Evolutionary conservation across 2,888 invertebrate genomes (phyloP).

Genomic region (Gasteruption jaculator): DNA sequence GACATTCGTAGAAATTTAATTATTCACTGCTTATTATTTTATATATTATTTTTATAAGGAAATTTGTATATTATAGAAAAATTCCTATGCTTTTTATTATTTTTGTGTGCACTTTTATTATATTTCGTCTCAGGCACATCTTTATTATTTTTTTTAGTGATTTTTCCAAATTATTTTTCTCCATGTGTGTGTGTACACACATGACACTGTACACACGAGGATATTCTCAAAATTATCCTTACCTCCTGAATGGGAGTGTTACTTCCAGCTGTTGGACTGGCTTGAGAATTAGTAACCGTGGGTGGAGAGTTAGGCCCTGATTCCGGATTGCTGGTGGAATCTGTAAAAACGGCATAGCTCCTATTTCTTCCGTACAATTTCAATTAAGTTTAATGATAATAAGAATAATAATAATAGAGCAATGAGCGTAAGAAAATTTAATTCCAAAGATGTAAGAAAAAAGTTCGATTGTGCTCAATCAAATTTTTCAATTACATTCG

Average conservation of each 20-base stretch:
- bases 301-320: constrained; percentile 75
- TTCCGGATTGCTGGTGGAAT: constrained; percentile 65
- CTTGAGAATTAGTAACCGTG: constrained; percentile 55
- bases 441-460: constrained; percentile 2
- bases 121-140: too few relatives aligned
- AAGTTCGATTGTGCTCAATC: too few relatives aligned
- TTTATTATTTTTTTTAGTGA: neutral
- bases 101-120: too few relatives aligned
- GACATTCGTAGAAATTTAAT: too few relatives aligned
- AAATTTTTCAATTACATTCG: constrained; percentile 7
- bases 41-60: too few relatives aligned
- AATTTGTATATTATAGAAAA: too few relatives aligned
- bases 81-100: too few relatives aligned
- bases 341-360: constrained; percentile 42
- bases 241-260: constrained; percentile 71
- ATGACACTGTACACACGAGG: too few relatives aligned
- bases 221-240: too few relatives aligned
- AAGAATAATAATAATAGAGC: neutral
- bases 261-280: constrained; percentile 62
- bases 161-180: neutral
- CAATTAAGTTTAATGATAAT: neutral
- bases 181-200: constrained; percentile 1
- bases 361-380: constrained; percentile 11
- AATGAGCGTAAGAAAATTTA: neutral
- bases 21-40: too few relatives aligned